These are phyloP conservation scores for Atherix ibis DNA, from an alignment of 2,888 invertebrate species.

Conservation along the genomic window DNA sequence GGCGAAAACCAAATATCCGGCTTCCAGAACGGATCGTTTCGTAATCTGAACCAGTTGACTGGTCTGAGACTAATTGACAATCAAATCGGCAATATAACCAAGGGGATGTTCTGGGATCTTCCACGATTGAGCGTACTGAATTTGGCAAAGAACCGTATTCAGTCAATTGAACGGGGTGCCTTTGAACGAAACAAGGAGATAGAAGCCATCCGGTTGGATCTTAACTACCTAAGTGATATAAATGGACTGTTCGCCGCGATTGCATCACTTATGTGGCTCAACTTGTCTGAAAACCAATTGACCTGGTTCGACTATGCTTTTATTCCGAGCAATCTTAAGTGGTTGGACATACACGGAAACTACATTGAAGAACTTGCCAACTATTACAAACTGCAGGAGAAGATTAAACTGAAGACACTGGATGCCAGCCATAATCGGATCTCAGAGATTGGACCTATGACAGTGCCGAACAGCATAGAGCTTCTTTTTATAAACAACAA, in stretches of 20 bases:
- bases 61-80: constrained; percentile 81
- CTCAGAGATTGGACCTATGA: constrained; percentile 62
- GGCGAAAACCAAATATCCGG: constrained; percentile 80
- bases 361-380: constrained; percentile 76
- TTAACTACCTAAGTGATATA: constrained; percentile 75
- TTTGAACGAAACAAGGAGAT: constrained; percentile 68
- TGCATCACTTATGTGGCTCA: constrained; percentile 71
- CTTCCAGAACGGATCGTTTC: constrained; percentile 71
- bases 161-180: constrained; percentile 66
- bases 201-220: constrained; percentile 75
- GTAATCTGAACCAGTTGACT: constrained; percentile 70
- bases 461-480: constrained; percentile 78
- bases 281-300: constrained; percentile 79
- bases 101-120: constrained; percentile 75
- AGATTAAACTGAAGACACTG: constrained; percentile 65
- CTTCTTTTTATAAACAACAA: constrained; percentile 80
- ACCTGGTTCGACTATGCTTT: constrained; percentile 90
- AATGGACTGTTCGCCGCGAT: constrained; percentile 79
- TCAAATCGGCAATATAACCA: constrained; percentile 67
- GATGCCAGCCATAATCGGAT: constrained; percentile 84
- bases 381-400: constrained; percentile 71
- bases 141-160: constrained; percentile 77
- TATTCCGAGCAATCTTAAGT: constrained; percentile 74
- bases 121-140: constrained; percentile 73
- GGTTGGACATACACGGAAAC: constrained; percentile 82